These are phyloP conservation scores for Muntiacus muntjak DNA, from an alignment of 2,113 vertebrate species.

Conservation along the genomic window DNA sequence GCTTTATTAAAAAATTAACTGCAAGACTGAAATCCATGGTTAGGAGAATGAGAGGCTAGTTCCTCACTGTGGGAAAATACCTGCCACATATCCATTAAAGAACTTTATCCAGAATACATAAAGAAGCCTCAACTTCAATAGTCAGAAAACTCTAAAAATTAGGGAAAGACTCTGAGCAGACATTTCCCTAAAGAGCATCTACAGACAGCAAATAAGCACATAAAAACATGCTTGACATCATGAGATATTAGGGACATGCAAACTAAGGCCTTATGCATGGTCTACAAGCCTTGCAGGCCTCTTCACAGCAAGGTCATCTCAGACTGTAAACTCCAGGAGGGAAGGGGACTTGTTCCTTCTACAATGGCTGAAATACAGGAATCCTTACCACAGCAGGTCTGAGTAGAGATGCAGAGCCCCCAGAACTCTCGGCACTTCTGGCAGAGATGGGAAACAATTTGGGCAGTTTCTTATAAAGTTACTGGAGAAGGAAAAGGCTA, in stretches of 20 bases:
- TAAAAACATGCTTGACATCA: too few species aligned
- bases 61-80: not conserved
- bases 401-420: rapidly evolving
- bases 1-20: not conserved
- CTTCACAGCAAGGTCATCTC: not conserved
- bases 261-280: not conserved
- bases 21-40: not conserved
- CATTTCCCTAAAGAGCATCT: not conserved
- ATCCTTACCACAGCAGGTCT: not conserved
- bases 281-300: not conserved
- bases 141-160: not conserved
- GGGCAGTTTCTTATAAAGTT: not conserved
- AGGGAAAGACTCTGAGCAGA: not conserved
- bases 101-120: not conserved
- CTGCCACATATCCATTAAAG: not conserved
- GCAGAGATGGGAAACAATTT: too few species aligned
- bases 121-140: not conserved
- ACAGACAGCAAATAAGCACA: not conserved
- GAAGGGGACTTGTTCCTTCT: too few species aligned
- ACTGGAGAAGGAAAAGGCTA: not conserved
- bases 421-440: rapidly evolving
- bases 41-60: not conserved
- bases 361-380: not conserved
- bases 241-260: too few species aligned
- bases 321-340: not conserved